These are phyloP conservation scores for Euphydryas editha DNA, from an alignment of 2,888 invertebrate genomes.

Conservation along the genomic window DNA sequence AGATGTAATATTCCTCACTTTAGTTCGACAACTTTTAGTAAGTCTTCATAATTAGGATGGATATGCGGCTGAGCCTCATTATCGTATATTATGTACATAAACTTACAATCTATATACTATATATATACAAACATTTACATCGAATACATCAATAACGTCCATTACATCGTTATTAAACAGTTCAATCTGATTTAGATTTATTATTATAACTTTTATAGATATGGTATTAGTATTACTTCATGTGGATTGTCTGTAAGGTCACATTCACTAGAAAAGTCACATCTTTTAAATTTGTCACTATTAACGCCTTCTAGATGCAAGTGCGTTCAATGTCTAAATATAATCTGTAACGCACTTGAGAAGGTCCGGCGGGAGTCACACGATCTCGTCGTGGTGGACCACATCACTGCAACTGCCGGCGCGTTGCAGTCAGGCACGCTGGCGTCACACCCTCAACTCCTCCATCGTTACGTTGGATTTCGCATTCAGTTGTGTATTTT, in stretches of 20 bases:
- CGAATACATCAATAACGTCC: conserved; percentile 48
- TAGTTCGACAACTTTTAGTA: conserved; percentile 9
- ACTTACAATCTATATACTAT: conserved; percentile 35
- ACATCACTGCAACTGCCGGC: conserved; percentile 82
- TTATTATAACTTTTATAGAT: conserved; percentile 41
- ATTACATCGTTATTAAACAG: conserved; percentile 40
- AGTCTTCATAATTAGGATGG: conserved; percentile 62
- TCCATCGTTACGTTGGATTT: conserved; percentile 88
- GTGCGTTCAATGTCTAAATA: conserved; percentile 54
- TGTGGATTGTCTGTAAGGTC: conserved; percentile 19
- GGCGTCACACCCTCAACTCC: conserved; percentile 93
- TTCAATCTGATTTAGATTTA: conserved; percentile 38
- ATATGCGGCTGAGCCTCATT: conserved; percentile 74
- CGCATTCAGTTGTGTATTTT: conserved; percentile 86
- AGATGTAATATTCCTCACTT: neutral
- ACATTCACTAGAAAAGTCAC: conserved; percentile 29
- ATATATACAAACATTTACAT: conserved; percentile 70
- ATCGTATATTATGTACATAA: conserved; percentile 55
- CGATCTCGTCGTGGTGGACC: conserved; percentile 78
- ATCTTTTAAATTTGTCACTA: conserved; percentile 34
- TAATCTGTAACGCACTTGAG: conserved; percentile 77
- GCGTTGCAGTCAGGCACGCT: conserved; percentile 82
- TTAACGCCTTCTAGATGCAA: conserved; percentile 44
- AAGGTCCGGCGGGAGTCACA: conserved; percentile 83
- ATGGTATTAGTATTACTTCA: conserved; percentile 40